Percentiles rank a stretch among this genome's conserved stretches.
Evolutionary conservation across 2,113 vertebrate genomes (phyloP).

Genomic region (Chunga burmeisteri): DNA sequence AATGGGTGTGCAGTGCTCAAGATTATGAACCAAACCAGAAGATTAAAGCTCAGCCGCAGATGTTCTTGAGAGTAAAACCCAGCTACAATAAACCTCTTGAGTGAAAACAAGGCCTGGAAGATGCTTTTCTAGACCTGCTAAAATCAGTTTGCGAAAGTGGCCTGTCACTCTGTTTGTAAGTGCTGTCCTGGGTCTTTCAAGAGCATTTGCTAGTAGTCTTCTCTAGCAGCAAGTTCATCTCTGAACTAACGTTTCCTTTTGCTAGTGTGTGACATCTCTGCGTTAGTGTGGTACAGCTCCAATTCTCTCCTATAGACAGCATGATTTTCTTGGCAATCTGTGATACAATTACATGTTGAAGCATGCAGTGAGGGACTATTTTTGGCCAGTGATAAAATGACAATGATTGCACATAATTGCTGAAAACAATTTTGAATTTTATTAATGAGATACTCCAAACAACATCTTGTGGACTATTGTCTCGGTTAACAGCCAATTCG

Average conservation of each 20-base stretch:
- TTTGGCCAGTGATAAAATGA: conserved; percentile 71
- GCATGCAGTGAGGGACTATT: conserved; percentile 34
- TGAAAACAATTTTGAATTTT: conserved; percentile 74
- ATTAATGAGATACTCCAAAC: conserved; percentile 75
- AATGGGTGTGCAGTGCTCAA: background rate
- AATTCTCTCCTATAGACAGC: background rate
- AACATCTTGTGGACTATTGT: conserved; percentile 63
- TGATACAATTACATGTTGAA: conserved; percentile 38
- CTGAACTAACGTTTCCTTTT: background rate
- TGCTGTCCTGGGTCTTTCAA: background rate
- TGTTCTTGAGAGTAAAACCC: background rate
- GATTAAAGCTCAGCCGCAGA: background rate
- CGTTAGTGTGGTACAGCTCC: background rate
- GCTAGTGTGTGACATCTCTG: background rate
- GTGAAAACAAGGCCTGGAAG: background rate
- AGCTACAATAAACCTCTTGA: background rate
- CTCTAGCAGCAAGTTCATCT: background rate
- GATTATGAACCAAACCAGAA: background rate
- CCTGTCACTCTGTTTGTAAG: background rate
- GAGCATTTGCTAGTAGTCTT: background rate
- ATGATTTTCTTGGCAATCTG: conserved; percentile 62
- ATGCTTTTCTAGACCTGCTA: background rate
- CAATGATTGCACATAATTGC: conserved; percentile 71
- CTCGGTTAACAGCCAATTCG: conserved; percentile 59
- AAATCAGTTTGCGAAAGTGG: background rate